Conservation (phyloP, 2,113 vertebrate genomes). For the Cavia aperea region DNA sequence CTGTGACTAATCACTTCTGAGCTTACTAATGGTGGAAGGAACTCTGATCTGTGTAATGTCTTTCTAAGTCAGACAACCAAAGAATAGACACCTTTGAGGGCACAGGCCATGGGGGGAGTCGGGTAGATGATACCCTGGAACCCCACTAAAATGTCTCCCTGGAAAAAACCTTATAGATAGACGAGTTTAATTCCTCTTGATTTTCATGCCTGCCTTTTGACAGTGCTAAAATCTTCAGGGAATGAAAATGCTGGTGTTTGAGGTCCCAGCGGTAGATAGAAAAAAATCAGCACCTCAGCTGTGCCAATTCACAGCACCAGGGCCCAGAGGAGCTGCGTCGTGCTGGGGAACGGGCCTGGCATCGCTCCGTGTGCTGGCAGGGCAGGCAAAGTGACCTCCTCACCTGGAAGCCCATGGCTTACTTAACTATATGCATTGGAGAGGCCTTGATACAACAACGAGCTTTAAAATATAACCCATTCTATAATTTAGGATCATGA, state of each 20-base stretch:
- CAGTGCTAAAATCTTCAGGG: background rate
- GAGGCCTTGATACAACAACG: background rate
- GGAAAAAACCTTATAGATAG: background rate
- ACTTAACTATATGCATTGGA: background rate
- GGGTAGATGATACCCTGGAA: background rate
- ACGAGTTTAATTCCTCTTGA: conserved; percentile 18
- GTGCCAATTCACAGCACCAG: background rate
- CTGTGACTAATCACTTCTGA: background rate
- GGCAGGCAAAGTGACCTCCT: background rate
- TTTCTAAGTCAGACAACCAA: background rate
- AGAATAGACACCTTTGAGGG: background rate
- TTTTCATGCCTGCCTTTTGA: conserved; percentile 30
- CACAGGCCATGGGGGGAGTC: background rate
- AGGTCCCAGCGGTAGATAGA: background rate
- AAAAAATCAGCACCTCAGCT: background rate
- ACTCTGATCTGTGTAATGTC: background rate
- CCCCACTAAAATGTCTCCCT: conserved; percentile 12
- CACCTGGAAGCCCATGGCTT: background rate
- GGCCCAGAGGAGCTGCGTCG: background rate
- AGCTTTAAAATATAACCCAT: background rate
- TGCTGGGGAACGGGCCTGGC: background rate
- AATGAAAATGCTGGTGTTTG: background rate
- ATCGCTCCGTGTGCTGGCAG: rapidly evolving
- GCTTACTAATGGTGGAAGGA: background rate
- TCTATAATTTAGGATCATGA: background rate